phyloP scores from a whole-genome alignment of 1,140 invertebrate genomes.

The Lepidurus apus region DNA sequence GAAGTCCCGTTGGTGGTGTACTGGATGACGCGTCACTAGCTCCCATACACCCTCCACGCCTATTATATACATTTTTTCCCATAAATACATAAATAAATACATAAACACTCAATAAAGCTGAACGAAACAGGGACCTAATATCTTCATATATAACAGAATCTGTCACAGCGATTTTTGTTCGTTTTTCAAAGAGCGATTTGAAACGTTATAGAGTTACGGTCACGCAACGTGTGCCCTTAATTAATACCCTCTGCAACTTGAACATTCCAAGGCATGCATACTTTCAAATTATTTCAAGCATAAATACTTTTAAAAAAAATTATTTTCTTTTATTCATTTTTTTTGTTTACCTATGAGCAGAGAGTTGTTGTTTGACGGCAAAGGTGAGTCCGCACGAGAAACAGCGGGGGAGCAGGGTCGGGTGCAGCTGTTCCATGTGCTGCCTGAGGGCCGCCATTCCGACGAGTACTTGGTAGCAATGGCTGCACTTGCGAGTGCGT shows the following conservation, averaged over 20 bases:
- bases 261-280: no score
- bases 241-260: no score
- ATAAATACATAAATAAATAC: not conserved
- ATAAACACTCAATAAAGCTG: not conserved
- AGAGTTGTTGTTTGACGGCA: constrained; percentile 63
- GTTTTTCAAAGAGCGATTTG: no score
- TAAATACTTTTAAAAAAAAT: no score
- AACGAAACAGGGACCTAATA: not conserved
- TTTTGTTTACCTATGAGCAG: constrained; percentile 50
- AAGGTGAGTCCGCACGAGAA: constrained; percentile 61
- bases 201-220: no score
- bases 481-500: constrained; percentile 52
- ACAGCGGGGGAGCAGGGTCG: constrained; percentile 55
- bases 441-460: constrained; percentile 56
- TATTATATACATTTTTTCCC: not conserved
- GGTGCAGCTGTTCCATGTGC: constrained; percentile 61
- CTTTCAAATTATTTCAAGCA: no score
- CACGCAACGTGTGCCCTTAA: no score
- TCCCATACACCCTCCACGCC: constrained; percentile 25
- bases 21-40: constrained; percentile 3
- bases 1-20: not conserved
- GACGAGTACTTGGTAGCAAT: constrained; percentile 52
- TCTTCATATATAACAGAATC: no score
- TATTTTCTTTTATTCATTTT: not conserved
- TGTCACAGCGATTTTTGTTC: no score